phyloP scores from a whole-genome alignment of 2,113 vertebrate species.

The Hippoglossus stenolepis region DNA sequence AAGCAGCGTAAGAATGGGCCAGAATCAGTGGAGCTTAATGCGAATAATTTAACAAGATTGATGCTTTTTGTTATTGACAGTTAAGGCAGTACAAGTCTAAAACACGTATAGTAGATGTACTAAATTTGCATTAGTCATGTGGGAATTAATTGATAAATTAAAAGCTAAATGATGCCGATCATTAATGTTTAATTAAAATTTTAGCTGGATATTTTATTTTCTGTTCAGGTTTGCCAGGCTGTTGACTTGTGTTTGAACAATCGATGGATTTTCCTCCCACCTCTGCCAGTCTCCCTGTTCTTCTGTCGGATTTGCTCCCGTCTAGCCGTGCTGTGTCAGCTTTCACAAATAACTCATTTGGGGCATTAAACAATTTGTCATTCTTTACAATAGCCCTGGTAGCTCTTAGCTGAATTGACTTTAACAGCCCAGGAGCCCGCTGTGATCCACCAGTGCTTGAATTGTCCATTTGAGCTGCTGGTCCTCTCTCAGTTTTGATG shows the following conservation, averaged over 20 bases:
- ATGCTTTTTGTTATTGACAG: no score
- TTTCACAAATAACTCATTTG: constrained; percentile 74
- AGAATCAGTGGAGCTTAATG: no score
- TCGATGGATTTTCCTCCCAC: constrained; percentile 53
- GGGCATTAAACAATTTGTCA: constrained; percentile 74
- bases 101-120: neutral
- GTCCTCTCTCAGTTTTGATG: constrained; percentile 51
- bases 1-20: no score
- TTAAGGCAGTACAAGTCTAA: neutral
- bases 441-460: constrained; percentile 48
- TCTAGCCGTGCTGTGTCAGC: constrained; percentile 63
- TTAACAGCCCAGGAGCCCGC: constrained; percentile 42
- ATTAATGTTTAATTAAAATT: no score
- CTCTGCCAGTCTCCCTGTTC: constrained; percentile 14
- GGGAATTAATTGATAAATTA: neutral
- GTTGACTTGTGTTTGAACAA: constrained; percentile 28
- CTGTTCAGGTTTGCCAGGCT: neutral
- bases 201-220: neutral
- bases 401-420: constrained; percentile 36
- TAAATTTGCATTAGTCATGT: neutral
- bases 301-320: constrained; percentile 5
- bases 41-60: no score
- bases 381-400: constrained; percentile 73
- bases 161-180: no score
- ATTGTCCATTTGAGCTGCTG: constrained; percentile 62